These are phyloP conservation scores for Cherax quadricarinatus DNA, from an alignment of 1,140 invertebrate genomes.

Conservation along the genomic window DNA sequence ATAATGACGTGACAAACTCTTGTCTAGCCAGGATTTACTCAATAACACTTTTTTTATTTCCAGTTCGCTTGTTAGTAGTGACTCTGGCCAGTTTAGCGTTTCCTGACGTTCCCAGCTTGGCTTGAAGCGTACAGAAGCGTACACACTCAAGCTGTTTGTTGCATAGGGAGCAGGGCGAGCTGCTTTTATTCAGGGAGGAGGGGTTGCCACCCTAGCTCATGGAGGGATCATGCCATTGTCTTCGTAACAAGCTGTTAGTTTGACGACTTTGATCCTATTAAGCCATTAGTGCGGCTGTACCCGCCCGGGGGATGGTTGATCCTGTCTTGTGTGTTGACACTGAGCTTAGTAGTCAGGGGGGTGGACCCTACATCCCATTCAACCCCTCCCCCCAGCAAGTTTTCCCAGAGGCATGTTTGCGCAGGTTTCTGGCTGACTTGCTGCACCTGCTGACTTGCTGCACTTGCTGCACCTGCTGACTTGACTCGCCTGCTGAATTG, in stretches of 20 bases:
- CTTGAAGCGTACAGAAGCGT: no score
- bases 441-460: neutral
- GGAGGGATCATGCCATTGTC: neutral
- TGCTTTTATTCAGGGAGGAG: no score
- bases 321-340: conserved; percentile 8
- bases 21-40: no score
- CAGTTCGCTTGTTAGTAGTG: no score
- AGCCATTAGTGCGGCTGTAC: neutral
- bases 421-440: neutral
- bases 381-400: no score
- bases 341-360: neutral
- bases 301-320: neutral
- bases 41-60: no score
- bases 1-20: no score
- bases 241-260: neutral
- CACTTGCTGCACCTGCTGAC: neutral
- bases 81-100: no score
- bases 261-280: neutral
- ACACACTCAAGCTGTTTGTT: no score
- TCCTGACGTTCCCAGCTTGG: no score
- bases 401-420: neutral
- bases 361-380: neutral
- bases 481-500: no score
- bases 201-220: neutral
- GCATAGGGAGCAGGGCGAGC: no score